Conservation (phyloP, 1,140 invertebrate species). For the Medauroidea extradentata region DNA sequence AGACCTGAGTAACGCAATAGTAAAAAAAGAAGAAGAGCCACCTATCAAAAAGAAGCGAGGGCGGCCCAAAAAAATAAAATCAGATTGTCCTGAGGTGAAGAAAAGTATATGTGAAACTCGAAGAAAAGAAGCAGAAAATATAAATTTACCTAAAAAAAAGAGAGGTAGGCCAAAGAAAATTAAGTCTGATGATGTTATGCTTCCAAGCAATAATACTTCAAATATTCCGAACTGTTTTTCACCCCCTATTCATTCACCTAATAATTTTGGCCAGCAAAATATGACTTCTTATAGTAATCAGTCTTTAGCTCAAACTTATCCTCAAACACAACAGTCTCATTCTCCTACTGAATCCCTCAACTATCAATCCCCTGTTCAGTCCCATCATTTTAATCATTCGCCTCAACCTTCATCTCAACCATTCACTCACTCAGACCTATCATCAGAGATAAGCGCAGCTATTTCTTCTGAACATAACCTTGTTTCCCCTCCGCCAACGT, state of each 20-base stretch:
- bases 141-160: conserved; percentile 64
- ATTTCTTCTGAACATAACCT: conserved; percentile 65
- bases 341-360: conserved; percentile 18
- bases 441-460: conserved; percentile 70
- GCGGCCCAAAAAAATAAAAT: conserved; percentile 79
- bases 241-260: conserved; percentile 48
- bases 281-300: conserved; percentile 45
- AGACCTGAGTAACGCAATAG: conserved; percentile 46
- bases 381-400: conserved; percentile 51
- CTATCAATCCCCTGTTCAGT: conserved; percentile 37
- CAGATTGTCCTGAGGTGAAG: conserved; percentile 37
- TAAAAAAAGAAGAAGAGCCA: conserved; percentile 54
- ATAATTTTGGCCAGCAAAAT: conserved; percentile 43
- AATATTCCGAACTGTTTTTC: conserved; percentile 53
- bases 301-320: conserved; percentile 40
- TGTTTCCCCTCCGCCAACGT: conserved; percentile 55
- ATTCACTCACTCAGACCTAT: conserved; percentile 68
- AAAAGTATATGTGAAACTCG: conserved; percentile 37
- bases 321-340: conserved; percentile 18
- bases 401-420: conserved; percentile 56
- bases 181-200: conserved; percentile 47
- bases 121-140: conserved; percentile 14
- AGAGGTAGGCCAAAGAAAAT: conserved; percentile 81
- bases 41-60: conserved; percentile 84
- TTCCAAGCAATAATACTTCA: conserved; percentile 21